Percentiles rank a stretch among this genome's conserved stretches.
Evolutionary conservation across 2,888 invertebrate genomes (phyloP).

Genomic region (Agrochola lota): DNA sequence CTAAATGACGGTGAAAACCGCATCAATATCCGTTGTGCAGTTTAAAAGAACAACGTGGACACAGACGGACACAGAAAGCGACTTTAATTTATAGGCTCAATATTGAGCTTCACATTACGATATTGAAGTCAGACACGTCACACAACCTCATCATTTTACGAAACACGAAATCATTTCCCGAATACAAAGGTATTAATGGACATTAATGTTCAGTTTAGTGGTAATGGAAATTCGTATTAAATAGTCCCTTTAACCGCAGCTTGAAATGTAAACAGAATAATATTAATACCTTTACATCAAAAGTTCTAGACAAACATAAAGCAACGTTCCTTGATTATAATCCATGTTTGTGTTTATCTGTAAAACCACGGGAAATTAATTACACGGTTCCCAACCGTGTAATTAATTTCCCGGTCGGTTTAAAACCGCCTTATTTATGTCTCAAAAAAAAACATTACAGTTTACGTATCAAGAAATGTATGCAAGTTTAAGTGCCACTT

Average conservation of each 20-base stretch:
- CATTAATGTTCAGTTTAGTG: background rate
- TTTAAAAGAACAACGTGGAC: too few species aligned
- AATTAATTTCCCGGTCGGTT: too few species aligned
- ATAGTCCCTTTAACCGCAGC: slow-evolving; percentile 4
- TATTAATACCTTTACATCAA: slow-evolving; percentile 43
- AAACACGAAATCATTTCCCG: background rate
- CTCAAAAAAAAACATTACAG: background rate
- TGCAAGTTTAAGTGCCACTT: too few species aligned
- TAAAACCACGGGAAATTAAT: slow-evolving; percentile 70
- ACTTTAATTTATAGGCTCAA: too few species aligned
- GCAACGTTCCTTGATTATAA: slow-evolving; percentile 60
- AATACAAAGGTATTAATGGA: background rate
- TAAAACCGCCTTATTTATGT: too few species aligned
- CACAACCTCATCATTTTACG: background rate
- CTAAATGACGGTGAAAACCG: too few species aligned
- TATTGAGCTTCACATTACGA: background rate
- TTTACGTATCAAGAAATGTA: background rate
- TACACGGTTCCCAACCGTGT: too few species aligned
- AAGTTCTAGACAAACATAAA: slow-evolving; percentile 62
- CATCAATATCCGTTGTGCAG: too few species aligned
- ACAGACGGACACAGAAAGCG: too few species aligned
- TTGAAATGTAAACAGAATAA: slow-evolving; percentile 23
- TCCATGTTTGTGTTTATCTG: slow-evolving; percentile 67
- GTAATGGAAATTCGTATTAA: background rate
- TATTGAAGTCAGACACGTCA: background rate